Evolutionary conservation across 1,140 invertebrate genomes (phyloP), one percentile per base, ranked within the genome.

Genomic region (Mesaphorura yosii): DNA sequence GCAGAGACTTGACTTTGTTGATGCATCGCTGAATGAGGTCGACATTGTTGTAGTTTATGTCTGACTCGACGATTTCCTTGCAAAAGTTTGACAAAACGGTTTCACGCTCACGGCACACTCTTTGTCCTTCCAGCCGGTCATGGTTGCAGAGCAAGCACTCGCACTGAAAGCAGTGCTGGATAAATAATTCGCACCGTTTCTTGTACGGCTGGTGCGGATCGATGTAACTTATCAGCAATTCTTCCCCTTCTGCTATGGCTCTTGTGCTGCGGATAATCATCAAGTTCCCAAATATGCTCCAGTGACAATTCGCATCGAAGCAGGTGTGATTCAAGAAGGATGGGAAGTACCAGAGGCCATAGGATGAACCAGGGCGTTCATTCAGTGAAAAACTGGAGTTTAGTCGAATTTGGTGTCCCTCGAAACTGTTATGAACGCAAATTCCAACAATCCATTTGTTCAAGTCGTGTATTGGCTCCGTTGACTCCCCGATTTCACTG

Each of bases 271-370:
- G 6, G 6, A 51, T 27, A 17, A 29, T 6, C 34, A 51, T 7
- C 7, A 51, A 40, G 34, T 51, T 39, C 3, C 48, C 48, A 22
- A 40, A 29, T 25, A 44, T 41, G 29, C 26, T 17, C 17, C 20
- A 51, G 7, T 39, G 39, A 6, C n/a, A 17, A 41, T 51, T 51
- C 3, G 10, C 28, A 17, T 51, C 48, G n/a, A 41, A 23, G 22
- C 48, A 51, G 34, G 31, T 23, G 20, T 51, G 48, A 27, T 51
- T 51, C 12, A 51, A 25, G 48, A 28, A 51, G 3, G 48, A 51
- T 42, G 48, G 48, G 7, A 51, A 15, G n/a, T 40, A 10, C 48
- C 48, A 51, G 5, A 51, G n/a, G 3, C 48, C 48, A 15, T n/a
- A n/a, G n/a, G n/a, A n/a, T n/a, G n/a, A n/a, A n/a, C n/a, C n/a